phyloP scores from a whole-genome alignment of 2,113 vertebrate genomes.

The Strix aluco region DNA sequence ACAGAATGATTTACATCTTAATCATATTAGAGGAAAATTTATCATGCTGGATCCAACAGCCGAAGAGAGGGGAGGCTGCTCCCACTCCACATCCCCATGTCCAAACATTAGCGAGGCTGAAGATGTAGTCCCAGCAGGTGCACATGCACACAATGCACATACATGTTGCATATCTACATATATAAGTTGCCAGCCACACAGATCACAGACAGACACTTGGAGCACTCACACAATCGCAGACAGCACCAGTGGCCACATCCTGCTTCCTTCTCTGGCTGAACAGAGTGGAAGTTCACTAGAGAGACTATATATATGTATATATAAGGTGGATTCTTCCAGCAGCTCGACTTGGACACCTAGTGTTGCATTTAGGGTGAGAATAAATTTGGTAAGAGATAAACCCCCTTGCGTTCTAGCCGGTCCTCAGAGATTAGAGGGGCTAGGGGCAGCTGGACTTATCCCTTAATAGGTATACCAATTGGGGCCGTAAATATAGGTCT shows the following conservation, averaged over 20 bases:
- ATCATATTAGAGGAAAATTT: background rate
- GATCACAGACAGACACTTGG: background rate
- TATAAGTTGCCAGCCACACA: background rate
- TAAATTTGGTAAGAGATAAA: no score
- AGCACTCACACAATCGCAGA: background rate
- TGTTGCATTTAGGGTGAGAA: no score
- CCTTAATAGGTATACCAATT: no score
- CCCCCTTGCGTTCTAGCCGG: no score
- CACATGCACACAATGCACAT: accelerated
- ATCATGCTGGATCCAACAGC: background rate
- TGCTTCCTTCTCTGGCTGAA: background rate
- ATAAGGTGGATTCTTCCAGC: background rate
- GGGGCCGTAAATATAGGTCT: no score
- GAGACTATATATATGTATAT: background rate
- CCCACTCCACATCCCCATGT: background rate
- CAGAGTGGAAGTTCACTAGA: background rate
- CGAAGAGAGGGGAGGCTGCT: background rate
- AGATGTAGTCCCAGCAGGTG: background rate
- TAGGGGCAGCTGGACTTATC: no score
- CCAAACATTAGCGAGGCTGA: background rate
- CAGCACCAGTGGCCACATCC: background rate
- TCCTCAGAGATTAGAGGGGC: no score
- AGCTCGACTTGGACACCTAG: background rate
- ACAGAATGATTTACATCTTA: background rate
- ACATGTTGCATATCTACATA: no score